A percentile compares a stretch with the other conserved stretches of the same genome.
phyloP scores from a whole-genome alignment of 1,140 invertebrate genomes.

The Drosophila albomicans region DNA sequence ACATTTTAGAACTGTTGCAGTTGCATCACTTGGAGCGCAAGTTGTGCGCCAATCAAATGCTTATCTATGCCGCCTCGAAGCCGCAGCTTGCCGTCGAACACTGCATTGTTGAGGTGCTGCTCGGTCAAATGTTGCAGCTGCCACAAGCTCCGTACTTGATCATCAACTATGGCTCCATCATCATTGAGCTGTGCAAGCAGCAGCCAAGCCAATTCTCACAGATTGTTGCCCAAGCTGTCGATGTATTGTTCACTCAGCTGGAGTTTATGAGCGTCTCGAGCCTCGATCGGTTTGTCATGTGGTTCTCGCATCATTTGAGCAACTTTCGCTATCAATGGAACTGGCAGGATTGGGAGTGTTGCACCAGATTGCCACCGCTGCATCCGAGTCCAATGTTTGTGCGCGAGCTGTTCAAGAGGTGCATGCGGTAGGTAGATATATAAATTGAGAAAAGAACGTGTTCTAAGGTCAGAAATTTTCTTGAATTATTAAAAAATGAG shows the following conservation, averaged over 20 bases:
- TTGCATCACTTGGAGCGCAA: conserved; percentile 94
- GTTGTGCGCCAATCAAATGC: conserved; percentile 94
- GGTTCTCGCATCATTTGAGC: conserved; percentile 99
- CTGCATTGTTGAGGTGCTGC: conserved; percentile 98
- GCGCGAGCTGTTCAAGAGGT: conserved; percentile 94
- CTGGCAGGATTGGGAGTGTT: conserved; percentile 85
- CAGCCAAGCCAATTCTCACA: conserved; percentile 97
- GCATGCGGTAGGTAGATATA: conserved; percentile 89
- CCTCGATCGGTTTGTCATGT: conserved; percentile 98
- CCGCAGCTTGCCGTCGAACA: conserved; percentile 97
- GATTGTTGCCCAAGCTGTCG: conserved; percentile 97
- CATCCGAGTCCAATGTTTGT: conserved; percentile 98
- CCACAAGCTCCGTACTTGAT: conserved; percentile 94
- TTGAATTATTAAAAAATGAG: too few species aligned
- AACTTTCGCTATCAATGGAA: conserved; percentile 99
- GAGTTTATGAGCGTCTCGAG: conserved; percentile 98
- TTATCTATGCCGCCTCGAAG: conserved; percentile 93
- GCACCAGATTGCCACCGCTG: conserved; percentile 86
- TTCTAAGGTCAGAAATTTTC: too few species aligned
- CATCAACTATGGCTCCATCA: conserved; percentile 96
- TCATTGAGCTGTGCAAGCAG: conserved; percentile 98
- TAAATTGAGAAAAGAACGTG: too few species aligned
- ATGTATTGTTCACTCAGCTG: conserved; percentile 97
- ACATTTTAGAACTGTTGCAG: conserved; percentile 95
- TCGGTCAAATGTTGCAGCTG: conserved; percentile 96